A percentile compares a stretch with the other conserved stretches of the same genome.
Evolutionary conservation across 2,797 vertebrate genomes (phyloP).

Genomic region (Liparis tanakae): DNA sequence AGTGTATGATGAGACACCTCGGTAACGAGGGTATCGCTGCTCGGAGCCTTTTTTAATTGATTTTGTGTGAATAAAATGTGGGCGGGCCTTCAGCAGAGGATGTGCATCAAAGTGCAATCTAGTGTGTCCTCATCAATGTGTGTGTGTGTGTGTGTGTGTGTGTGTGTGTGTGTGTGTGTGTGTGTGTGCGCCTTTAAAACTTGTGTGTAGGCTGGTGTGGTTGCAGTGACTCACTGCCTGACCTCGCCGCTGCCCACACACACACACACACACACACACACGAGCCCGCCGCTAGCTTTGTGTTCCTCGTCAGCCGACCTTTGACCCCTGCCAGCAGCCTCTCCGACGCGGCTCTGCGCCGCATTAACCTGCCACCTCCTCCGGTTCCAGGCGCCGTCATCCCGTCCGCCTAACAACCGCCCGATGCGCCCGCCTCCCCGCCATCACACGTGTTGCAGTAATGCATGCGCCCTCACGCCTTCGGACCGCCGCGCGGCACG

Average conservation of each 20-base stretch:
- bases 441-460: slow-evolving; percentile 41
- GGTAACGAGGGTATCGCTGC: slow-evolving; percentile 20
- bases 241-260: slow-evolving; percentile 75
- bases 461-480: slow-evolving; percentile 70
- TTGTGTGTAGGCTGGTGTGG: slow-evolving; percentile 48
- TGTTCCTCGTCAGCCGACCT: slow-evolving; percentile 73
- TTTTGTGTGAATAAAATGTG: slow-evolving; percentile 65
- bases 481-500: slow-evolving; percentile 36
- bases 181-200: slow-evolving; percentile 7
- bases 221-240: slow-evolving; percentile 72
- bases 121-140: slow-evolving; percentile 14
- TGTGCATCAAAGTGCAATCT: slow-evolving; percentile 44
- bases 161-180: slow-evolving; percentile 15
- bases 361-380: slow-evolving; percentile 65
- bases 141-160: slow-evolving; percentile 3
- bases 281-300: slow-evolving; percentile 48
- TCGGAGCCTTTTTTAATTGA: slow-evolving; percentile 57
- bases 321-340: slow-evolving; percentile 58
- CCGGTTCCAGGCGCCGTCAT: slow-evolving; percentile 56
- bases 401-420: slow-evolving; percentile 43
- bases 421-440: slow-evolving; percentile 34
- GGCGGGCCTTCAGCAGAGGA: slow-evolving; percentile 40
- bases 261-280: slow-evolving; percentile 36
- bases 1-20: slow-evolving; percentile 20
- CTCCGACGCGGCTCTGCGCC: slow-evolving; percentile 56